A percentile compares a stretch with the other conserved stretches of the same genome.
Evolutionary conservation across 2,113 vertebrate genomes (phyloP).

Genomic region (Hippopotamus amphibius): DNA sequence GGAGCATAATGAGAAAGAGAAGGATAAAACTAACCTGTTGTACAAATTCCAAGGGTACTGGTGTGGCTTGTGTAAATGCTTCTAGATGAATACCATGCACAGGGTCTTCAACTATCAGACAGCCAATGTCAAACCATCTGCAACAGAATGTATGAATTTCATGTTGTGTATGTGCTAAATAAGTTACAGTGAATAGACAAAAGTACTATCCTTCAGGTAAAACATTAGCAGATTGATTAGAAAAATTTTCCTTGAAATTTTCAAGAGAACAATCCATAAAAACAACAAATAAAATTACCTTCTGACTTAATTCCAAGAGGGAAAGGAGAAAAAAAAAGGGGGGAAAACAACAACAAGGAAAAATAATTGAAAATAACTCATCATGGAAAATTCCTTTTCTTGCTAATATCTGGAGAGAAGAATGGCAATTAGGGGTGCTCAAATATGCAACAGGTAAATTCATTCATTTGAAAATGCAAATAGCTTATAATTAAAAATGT

Average conservation of each 20-base stretch:
- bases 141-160: neutral
- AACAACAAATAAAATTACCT: neutral
- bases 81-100: conserved; percentile 92
- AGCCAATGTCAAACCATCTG: conserved; percentile 99
- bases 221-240: neutral
- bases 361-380: neutral
- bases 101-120: conserved; percentile 96
- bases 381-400: neutral
- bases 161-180: neutral
- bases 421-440: neutral
- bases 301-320: neutral
- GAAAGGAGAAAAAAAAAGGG: neutral
- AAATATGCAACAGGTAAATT: neutral
- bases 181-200: neutral
- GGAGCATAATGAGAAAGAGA: neutral
- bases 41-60: conserved; percentile 92
- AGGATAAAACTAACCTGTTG: conserved; percentile 90
- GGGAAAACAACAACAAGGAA: neutral
- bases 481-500: neutral
- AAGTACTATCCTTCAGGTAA: neutral
- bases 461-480: neutral
- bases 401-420: neutral
- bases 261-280: neutral
- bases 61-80: conserved; percentile 96
- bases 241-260: neutral